Evolutionary conservation across 1,140 invertebrate species (phyloP).

Genomic region (Kradibia gibbosae): DNA sequence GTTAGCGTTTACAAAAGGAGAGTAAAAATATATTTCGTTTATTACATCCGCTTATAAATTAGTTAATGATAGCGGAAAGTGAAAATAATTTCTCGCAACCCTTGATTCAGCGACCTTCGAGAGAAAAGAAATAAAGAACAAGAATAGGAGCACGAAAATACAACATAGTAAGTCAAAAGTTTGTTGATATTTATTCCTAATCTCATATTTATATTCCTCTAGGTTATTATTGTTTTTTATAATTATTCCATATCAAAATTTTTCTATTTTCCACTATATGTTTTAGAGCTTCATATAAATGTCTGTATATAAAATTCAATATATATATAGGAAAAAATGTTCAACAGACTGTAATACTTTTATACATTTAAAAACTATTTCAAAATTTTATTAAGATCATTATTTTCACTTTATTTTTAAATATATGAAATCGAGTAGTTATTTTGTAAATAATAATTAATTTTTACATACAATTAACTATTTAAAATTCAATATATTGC

Average conservation of each 20-base stretch:
- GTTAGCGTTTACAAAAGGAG: not conserved
- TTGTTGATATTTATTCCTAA: slow-evolving; percentile 1
- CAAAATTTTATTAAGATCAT: not conserved
- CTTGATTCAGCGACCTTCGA: slow-evolving; percentile 24
- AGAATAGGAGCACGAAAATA: not conserved
- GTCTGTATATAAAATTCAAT: not conserved
- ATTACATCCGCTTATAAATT: not conserved
- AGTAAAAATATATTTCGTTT: not conserved
- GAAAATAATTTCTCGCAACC: not conserved
- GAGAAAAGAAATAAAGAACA: not conserved
- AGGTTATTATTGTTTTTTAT: not conserved
- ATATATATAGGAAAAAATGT: no score
- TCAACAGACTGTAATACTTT: no score
- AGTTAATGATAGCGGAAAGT: not conserved
- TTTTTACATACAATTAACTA: not conserved
- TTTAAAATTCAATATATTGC: not conserved
- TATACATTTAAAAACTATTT: no score
- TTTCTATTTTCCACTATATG: not conserved
- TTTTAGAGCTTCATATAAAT: not conserved
- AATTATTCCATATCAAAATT: not conserved
- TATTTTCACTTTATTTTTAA: no score
- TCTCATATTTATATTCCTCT: not conserved
- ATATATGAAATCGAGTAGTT: no score
- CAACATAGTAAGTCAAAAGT: not conserved
- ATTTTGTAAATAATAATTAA: no score